Evolutionary conservation across 2,113 vertebrate species (phyloP), one percentile per base, ranked within the genome.

Genomic region (Nettapus auritus): DNA sequence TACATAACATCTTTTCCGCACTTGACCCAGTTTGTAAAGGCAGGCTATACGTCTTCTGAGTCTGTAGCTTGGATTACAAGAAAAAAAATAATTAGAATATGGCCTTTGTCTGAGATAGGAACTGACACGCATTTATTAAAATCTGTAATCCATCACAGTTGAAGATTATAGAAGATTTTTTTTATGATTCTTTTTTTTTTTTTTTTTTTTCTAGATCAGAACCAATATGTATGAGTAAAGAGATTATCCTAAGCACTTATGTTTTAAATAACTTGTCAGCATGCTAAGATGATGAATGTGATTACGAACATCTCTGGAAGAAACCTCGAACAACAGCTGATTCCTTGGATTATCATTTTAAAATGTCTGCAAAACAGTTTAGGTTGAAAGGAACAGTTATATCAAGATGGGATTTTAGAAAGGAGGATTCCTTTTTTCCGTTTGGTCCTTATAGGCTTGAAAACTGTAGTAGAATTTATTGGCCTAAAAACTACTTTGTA

Each of bases 61-160:
- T 95, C 96, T 97, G 93, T 94, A 90, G 86, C 75, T 94, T 96
- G 93, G 95, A 95, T 95, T 97, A 96, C 69, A 95, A 85, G 88
- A 94, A 93, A 92, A 92, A 97, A 96, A 91, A 73, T 96, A 97
- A 97, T 97, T 97, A 96, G 89, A 97, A 94, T 96, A 96, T 93
- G 92, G 96, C 75, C 71, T 97, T 93, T 95, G 94, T 97, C 96
- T 96, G 92, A 84, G 80, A 95, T 70, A 71, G 94, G 95, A 96
- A 97, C 88, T 92, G 93, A 96, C 87, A 96, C 86, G 64, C 95
- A 90, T 97, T 96, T 97, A 96, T 97, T 94, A 96, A 96, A 97
- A 90, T 81, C 91, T 88, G 48, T 95, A 97, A 97, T 96, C 94
- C 97, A 96, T 88, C 92, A 91, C 42, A 18, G 83, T 94, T 93